A percentile compares a stretch with the other conserved stretches of the same genome.
Conservation (phyloP, 2,113 vertebrate species). For the Odobenus rosmarus region DNA sequence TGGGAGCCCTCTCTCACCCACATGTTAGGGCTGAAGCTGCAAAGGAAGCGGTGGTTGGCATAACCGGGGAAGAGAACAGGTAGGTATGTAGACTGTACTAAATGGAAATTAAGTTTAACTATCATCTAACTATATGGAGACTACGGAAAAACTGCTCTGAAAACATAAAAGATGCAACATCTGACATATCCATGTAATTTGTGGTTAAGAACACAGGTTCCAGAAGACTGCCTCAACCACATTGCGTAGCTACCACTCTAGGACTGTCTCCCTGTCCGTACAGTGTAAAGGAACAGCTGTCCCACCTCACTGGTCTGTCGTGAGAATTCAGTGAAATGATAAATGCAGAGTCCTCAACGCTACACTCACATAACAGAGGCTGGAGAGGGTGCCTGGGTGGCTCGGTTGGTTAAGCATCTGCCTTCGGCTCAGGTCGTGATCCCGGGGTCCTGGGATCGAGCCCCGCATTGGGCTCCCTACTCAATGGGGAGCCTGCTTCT, state of each 20-base stretch:
- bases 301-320: background rate
- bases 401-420: no score
- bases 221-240: background rate
- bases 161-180: background rate
- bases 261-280: background rate
- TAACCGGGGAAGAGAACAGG: background rate
- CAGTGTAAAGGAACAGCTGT: background rate
- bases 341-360: background rate
- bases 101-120: background rate
- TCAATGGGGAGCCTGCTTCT: no score
- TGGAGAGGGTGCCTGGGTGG: background rate
- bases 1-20: background rate
- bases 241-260: background rate
- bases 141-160: background rate
- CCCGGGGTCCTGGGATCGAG: no score
- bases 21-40: background rate
- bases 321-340: background rate
- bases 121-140: background rate
- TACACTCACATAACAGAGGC: accelerated
- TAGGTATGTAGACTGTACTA: background rate
- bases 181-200: background rate
- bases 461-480: no score
- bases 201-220: background rate
- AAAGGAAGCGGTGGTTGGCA: background rate
- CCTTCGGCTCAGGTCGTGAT: no score